Conservation (phyloP, 2,113 vertebrate genomes). For the Myiagra hebetior region DNA sequence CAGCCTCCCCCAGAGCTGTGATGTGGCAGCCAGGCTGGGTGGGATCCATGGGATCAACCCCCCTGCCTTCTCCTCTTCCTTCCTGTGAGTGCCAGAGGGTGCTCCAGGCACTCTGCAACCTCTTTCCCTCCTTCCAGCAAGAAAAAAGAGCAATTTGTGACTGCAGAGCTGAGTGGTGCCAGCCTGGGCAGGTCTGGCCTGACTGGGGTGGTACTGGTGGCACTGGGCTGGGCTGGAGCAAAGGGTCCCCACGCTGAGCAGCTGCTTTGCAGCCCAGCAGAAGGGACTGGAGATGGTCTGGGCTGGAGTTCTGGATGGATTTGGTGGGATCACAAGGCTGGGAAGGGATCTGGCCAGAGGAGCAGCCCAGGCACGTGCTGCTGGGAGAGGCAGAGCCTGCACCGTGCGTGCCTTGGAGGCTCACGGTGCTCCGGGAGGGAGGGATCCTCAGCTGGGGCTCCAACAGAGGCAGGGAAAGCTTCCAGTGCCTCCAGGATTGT, state of each 20-base stretch:
- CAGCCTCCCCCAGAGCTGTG: not conserved
- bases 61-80: not conserved
- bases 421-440: not conserved
- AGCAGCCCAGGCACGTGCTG: not conserved
- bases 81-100: fast-evolving
- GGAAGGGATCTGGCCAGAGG: not conserved
- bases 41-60: not conserved
- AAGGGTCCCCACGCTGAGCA: fast-evolving
- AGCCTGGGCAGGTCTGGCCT: not conserved
- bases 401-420: not conserved
- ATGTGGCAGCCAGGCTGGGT: constrained; percentile 34
- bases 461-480: not conserved
- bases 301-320: not conserved
- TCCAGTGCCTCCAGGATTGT: not conserved
- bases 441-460: not conserved
- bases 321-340: not conserved
- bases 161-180: not conserved
- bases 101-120: not conserved
- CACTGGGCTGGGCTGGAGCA: not conserved
- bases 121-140: not conserved
- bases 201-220: not conserved
- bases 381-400: not conserved
- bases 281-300: not conserved
- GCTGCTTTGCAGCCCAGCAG: not conserved
- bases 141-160: not conserved